Evolutionary conservation across 2,113 vertebrate genomes (phyloP).

Genomic region (Xerus inauris): DNA sequence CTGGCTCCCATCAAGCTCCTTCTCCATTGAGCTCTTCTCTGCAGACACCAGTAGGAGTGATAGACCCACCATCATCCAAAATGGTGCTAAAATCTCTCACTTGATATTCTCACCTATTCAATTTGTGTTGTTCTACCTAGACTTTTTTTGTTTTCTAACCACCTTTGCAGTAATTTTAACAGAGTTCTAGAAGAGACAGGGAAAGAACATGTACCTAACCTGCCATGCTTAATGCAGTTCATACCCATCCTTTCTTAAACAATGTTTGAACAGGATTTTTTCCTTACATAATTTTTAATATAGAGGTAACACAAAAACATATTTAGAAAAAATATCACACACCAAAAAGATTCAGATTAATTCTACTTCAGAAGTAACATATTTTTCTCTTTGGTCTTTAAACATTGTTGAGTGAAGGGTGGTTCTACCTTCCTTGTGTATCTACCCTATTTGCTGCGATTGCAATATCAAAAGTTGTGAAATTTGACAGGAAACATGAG

Average conservation of each 20-base stretch:
- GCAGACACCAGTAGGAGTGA: background rate
- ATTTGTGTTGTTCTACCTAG: background rate
- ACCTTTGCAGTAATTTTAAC: background rate
- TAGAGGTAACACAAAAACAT: background rate
- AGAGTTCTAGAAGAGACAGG: background rate
- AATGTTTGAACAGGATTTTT: background rate
- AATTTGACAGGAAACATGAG: slow-evolving; percentile 14
- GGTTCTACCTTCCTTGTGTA: background rate
- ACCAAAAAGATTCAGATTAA: background rate
- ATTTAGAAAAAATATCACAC: background rate
- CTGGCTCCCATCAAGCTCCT: background rate
- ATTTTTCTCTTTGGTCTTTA: background rate
- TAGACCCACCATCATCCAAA: background rate
- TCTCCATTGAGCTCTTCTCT: background rate
- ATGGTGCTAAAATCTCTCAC: background rate
- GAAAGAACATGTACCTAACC: background rate
- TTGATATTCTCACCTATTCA: background rate
- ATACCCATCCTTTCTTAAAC: background rate
- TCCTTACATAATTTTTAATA: background rate
- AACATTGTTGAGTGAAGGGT: background rate
- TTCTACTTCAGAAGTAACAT: background rate
- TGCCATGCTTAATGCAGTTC: background rate
- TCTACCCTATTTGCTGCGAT: background rate
- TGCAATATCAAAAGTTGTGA: background rate
- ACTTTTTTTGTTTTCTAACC: background rate